Evolutionary conservation across 2,888 invertebrate species (phyloP).

Genomic region (Drosophila niveifrons): DNA sequence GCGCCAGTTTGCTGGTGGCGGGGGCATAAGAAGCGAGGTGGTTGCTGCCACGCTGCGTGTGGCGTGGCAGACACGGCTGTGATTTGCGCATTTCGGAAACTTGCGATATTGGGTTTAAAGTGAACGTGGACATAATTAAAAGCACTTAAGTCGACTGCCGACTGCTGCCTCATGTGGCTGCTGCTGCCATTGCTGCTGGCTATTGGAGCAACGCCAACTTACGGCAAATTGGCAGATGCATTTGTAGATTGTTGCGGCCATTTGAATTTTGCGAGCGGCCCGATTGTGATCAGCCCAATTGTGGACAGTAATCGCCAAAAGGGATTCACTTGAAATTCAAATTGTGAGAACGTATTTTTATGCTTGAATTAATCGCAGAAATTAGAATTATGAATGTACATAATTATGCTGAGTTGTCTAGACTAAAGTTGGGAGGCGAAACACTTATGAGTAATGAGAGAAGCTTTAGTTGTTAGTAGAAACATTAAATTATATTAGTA

Average conservation of each 20-base stretch:
- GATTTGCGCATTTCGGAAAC: conserved; percentile 75
- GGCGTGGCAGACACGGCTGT: conserved; percentile 27
- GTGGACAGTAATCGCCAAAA: conserved; percentile 13
- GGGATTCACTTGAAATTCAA: conserved; percentile 5
- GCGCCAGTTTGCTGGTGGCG: neutral
- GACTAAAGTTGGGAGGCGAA: neutral
- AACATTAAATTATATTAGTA: no score
- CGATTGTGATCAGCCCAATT: conserved; percentile 53
- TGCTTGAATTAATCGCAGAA: neutral
- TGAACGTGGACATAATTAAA: conserved; percentile 81
- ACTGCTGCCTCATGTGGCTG: conserved; percentile 20
- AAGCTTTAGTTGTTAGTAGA: neutral
- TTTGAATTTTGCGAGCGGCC: conserved; percentile 31
- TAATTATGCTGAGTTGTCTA: neutral
- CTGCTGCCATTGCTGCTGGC: conserved; percentile 9
- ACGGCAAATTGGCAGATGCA: conserved; percentile 57
- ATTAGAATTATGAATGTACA: neutral
- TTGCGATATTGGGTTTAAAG: conserved; percentile 74
- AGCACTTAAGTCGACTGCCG: conserved; percentile 70
- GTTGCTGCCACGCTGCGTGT: conserved; percentile 10
- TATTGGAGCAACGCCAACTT: conserved; percentile 60
- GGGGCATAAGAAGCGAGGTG: neutral
- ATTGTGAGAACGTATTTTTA: neutral
- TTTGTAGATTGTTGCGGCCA: conserved; percentile 40
- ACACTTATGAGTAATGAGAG: neutral